phyloP scores from a whole-genome alignment of 2,888 invertebrate genomes.

The Ypsolopha scabrella region DNA sequence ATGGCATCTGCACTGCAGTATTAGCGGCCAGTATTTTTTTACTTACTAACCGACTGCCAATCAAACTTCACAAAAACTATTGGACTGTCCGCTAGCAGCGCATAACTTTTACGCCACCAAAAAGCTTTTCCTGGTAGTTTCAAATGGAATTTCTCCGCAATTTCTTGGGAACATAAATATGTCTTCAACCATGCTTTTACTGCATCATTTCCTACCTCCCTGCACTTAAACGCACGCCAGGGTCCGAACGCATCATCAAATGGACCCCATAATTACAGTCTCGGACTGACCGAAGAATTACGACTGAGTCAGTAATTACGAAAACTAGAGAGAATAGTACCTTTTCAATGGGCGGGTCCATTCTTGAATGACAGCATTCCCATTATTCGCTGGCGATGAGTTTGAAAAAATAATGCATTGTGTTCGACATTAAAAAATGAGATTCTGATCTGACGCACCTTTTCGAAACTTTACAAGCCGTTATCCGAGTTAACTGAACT shows the following conservation, averaged over 20 bases:
- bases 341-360: slow-evolving; percentile 33
- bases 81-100: neutral
- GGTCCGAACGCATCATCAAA: slow-evolving; percentile 35
- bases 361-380: slow-evolving; percentile 39
- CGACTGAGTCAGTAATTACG: slow-evolving; percentile 30
- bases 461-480: neutral
- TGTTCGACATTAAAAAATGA: slow-evolving; percentile 10
- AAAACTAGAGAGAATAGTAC: slow-evolving; percentile 16
- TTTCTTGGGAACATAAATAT: neutral
- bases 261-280: slow-evolving; percentile 46
- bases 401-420: slow-evolving; percentile 31
- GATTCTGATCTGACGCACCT: neutral
- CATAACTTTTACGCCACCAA: no score
- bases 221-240: slow-evolving; percentile 2
- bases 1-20: slow-evolving; percentile 1
- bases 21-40: slow-evolving; percentile 1
- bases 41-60: neutral
- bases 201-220: neutral
- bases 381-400: slow-evolving; percentile 27
- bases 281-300: slow-evolving; percentile 32
- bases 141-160: neutral
- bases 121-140: neutral
- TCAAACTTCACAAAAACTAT: neutral
- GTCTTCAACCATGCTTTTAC: neutral
- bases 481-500: neutral